Base-by-base conservation (phyloP, 2,113 vertebrate genomes). In the Phaethornis superciliosus region DNA sequence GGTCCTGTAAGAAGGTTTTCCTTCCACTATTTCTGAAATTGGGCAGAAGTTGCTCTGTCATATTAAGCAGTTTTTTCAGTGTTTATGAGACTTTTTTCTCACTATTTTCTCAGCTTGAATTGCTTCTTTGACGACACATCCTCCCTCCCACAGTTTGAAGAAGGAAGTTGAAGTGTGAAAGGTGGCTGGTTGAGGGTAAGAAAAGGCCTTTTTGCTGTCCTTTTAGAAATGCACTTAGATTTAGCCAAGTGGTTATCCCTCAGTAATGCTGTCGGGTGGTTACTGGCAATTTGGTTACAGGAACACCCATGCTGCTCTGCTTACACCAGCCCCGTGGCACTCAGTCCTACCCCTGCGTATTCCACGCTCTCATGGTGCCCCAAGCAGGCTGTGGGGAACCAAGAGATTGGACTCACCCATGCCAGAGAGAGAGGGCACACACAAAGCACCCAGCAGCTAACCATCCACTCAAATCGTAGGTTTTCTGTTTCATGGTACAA, bases 351-450 rank as follows among this genome's bases (percentile, higher is more conserved):
- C 10, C 33, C 49, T 3, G 1, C 17, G 3, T 28, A 33, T 44
- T 59, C 30, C 4, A 2, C 7, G 7, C 17, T 7, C 64, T 49
- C 1, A 0, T 49, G 27, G 67, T 20, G 7, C 47, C 42, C 27
- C 49, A 27, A 0, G 4, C 30, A 4, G 68, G 28, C 12, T 49
- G 22, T 0, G 1, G 47, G 23, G 42, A 70, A 46, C 33, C n/a
- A 18, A 30, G 52, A 28, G 1, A 0, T 2, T 46, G 47, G 16
- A n/a, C 74, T 37, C 47, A 46, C 7, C 28, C 5, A 4, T 1
- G 1, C 52, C 33, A 28, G 26, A 55, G 33, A 18, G 40, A 60
- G 13, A 44, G 26, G 32, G 20, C 0, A 2, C 32, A 70, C 69
- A 59, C 78, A 87, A 60, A 86, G 89, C 72, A 63, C 46, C 42